Percentiles rank a stretch among this genome's conserved stretches.
Evolutionary conservation across 2,888 invertebrate species (phyloP).

Genomic region (Chydorus sphaericus): DNA sequence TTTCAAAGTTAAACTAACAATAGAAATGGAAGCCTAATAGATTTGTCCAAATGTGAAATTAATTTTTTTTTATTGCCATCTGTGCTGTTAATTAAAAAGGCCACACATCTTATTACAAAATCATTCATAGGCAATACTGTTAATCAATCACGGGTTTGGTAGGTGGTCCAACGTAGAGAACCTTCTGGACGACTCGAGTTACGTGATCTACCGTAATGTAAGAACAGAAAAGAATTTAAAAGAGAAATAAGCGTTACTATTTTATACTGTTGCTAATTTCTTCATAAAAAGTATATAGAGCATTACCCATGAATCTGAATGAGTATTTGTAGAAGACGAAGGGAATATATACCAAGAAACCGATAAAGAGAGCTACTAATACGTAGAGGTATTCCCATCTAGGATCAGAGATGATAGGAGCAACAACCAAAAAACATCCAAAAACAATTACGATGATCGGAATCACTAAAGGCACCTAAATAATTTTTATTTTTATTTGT

Average conservation of each 20-base stretch:
- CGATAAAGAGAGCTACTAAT: conserved; percentile 68
- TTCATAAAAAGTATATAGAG: neutral
- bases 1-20: no score
- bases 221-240: no score
- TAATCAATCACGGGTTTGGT: neutral
- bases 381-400: conserved; percentile 92
- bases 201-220: neutral
- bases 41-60: no score
- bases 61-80: no score
- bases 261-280: no score
- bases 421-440: conserved; percentile 81
- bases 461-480: conserved; percentile 73
- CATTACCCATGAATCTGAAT: conserved; percentile 71
- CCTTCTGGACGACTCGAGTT: neutral
- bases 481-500: neutral
- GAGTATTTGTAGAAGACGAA: conserved; percentile 80
- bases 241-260: no score
- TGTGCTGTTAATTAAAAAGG: no score
- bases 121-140: no score
- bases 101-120: no score
- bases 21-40: no score
- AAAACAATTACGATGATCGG: conserved; percentile 77
- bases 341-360: conserved; percentile 81
- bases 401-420: conserved; percentile 83
- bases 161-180: neutral